Conservation (phyloP, 2,888 invertebrate genomes). For the Trissolcus japonicus region DNA sequence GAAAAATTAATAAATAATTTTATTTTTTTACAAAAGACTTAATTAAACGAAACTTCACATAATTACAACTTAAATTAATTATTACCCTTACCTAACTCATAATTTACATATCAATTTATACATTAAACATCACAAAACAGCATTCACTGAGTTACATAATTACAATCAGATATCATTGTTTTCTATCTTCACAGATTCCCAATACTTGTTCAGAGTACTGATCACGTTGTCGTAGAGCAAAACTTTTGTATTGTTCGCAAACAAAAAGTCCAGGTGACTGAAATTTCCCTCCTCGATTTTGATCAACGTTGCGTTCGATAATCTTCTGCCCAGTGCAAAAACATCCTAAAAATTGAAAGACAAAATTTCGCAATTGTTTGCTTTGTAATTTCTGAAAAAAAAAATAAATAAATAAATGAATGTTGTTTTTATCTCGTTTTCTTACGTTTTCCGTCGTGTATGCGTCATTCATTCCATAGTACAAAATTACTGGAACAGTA, state of each 20-base stretch:
- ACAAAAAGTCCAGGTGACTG: slow-evolving; percentile 55
- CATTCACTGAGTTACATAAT: slow-evolving; percentile 12
- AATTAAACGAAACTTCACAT: no score
- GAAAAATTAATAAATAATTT: slow-evolving; percentile 19
- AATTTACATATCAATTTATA: slow-evolving; percentile 15
- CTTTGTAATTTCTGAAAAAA: no score
- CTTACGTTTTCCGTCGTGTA: slow-evolving; percentile 49
- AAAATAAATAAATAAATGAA: no score
- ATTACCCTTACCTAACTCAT: background rate
- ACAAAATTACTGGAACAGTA: slow-evolving; percentile 42
- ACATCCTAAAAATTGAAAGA: slow-evolving; percentile 39
- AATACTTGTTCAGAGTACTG: slow-evolving; percentile 20
- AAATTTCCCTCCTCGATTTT: slow-evolving; percentile 44
- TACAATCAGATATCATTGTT: slow-evolving; percentile 31
- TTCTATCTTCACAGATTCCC: slow-evolving; percentile 18
- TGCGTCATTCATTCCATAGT: slow-evolving; percentile 46
- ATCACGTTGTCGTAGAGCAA: slow-evolving; percentile 51
- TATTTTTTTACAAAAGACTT: slow-evolving; percentile 21
- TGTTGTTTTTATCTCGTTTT: no score
- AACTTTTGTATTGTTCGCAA: slow-evolving; percentile 46
- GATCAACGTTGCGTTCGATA: slow-evolving; percentile 39
- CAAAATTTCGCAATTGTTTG: no score
- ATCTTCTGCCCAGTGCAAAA: slow-evolving; percentile 30
- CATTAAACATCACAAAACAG: slow-evolving; percentile 6
- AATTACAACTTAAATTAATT: no score